Evolutionary conservation across 35 echinoderm and acorn worm genomes (phyloP).

Genomic region (Apostichopus japonicus): DNA sequence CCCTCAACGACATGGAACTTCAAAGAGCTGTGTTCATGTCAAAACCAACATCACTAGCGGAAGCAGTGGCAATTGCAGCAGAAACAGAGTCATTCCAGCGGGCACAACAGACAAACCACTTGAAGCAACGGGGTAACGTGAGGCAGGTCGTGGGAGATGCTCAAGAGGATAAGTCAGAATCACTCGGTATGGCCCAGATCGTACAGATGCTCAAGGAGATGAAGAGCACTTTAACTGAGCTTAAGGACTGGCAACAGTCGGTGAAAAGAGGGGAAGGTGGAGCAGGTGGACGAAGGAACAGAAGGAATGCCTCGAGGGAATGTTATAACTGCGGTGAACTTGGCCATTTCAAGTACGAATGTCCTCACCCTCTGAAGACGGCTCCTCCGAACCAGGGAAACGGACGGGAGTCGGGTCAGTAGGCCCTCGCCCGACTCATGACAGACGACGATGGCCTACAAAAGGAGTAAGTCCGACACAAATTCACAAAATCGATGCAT

Average conservation of each 20-base stretch:
- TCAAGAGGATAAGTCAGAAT: neutral
- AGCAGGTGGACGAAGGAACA: neutral
- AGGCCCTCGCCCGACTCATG: too few relatives aligned
- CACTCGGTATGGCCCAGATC: too few relatives aligned
- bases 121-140: slow-evolving; percentile 3
- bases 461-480: too few relatives aligned
- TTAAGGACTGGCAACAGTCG: neutral
- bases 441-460: too few relatives aligned
- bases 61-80: slow-evolving; percentile 17
- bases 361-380: slow-evolving; percentile 6
- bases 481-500: too few relatives aligned
- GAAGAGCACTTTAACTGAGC: neutral
- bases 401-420: too few relatives aligned
- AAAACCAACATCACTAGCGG: slow-evolving; percentile 8
- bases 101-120: slow-evolving; percentile 6
- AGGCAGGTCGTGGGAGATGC: neutral
- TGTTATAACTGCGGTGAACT: slow-evolving; percentile 6
- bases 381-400: neutral
- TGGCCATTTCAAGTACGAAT: slow-evolving; percentile 4
- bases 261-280: neutral
- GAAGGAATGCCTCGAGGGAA: neutral
- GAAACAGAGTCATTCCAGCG: slow-evolving; percentile 20
- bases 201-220: slow-evolving; percentile 8
- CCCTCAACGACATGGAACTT: neutral
- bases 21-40: slow-evolving; percentile 21